phyloP scores from a whole-genome alignment of 2,888 invertebrate species.

The Stenichneumon culpator region DNA sequence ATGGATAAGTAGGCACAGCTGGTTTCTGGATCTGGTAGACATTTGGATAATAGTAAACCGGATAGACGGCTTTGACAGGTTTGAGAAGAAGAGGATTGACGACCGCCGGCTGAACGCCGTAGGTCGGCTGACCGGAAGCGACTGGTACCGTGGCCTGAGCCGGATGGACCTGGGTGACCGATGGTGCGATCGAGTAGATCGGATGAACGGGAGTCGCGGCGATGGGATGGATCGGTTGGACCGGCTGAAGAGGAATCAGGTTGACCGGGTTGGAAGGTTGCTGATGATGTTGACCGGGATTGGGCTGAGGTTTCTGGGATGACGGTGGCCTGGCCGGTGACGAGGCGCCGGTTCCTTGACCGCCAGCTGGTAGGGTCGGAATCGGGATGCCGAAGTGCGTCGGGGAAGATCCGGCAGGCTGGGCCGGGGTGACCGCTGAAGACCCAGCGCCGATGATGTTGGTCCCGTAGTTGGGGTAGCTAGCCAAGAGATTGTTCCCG shows the following conservation, averaged over 20 bases:
- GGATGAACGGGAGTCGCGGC: conserved; percentile 40
- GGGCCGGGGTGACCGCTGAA: conserved; percentile 66
- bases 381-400: conserved; percentile 82
- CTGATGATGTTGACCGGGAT: conserved; percentile 23
- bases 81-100: conserved; percentile 78
- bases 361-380: conserved; percentile 69
- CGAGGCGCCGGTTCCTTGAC: conserved; percentile 68
- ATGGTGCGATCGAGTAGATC: conserved; percentile 46
- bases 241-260: conserved; percentile 69
- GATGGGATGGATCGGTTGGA: conserved; percentile 64
- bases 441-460: conserved; percentile 36
- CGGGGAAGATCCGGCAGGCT: conserved; percentile 74
- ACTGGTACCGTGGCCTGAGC: conserved; percentile 67
- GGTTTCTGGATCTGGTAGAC: conserved; percentile 78
- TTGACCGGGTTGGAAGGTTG: conserved; percentile 58
- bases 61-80: conserved; percentile 79
- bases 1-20: conserved; percentile 74
- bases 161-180: conserved; percentile 67
- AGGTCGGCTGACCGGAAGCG: conserved; percentile 75
- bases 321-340: conserved; percentile 56
- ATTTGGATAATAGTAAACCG: conserved; percentile 80
- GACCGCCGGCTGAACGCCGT: conserved; percentile 75
- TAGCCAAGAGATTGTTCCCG: conserved; percentile 72
- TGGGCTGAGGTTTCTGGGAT: conserved; percentile 50
- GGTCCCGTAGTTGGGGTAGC: conserved; percentile 72